Conservation (phyloP, 2,113 vertebrate species). For the Gymnorhina tibicen region DNA sequence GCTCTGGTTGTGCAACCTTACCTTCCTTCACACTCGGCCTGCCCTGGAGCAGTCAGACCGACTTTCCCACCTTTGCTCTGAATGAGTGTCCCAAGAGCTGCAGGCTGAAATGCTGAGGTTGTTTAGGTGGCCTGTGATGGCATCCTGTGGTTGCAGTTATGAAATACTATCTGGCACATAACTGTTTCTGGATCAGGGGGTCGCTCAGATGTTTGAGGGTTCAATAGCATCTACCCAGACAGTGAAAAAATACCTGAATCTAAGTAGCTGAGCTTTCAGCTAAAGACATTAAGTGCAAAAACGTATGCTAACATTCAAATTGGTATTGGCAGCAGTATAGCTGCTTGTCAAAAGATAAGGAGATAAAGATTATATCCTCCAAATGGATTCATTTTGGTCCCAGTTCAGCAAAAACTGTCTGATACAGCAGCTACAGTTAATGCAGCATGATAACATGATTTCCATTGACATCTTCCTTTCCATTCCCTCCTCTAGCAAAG, state of each 20-base stretch:
- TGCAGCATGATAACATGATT: background rate
- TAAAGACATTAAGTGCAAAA: background rate
- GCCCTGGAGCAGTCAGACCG: fast-evolving
- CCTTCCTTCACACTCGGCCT: fast-evolving
- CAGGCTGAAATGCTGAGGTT: background rate
- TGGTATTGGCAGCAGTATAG: background rate
- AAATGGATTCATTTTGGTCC: background rate
- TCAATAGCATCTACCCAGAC: background rate
- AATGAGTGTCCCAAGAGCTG: background rate
- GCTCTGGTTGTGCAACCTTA: too few relatives aligned
- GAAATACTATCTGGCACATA: background rate
- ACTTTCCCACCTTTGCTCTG: background rate
- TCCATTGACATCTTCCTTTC: background rate
- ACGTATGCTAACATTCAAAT: background rate
- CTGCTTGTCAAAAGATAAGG: background rate
- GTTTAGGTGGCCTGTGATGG: background rate
- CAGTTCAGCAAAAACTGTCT: background rate
- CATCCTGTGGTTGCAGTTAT: background rate
- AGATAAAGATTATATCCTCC: background rate
- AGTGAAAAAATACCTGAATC: background rate
- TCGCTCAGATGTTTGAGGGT: background rate
- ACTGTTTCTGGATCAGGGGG: background rate
- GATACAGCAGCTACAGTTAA: background rate
- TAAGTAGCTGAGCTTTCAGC: background rate
- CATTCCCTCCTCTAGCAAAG: background rate